Evolutionary conservation across 2,888 invertebrate genomes (phyloP).

Genomic region (Tenthredo distinguenda): DNA sequence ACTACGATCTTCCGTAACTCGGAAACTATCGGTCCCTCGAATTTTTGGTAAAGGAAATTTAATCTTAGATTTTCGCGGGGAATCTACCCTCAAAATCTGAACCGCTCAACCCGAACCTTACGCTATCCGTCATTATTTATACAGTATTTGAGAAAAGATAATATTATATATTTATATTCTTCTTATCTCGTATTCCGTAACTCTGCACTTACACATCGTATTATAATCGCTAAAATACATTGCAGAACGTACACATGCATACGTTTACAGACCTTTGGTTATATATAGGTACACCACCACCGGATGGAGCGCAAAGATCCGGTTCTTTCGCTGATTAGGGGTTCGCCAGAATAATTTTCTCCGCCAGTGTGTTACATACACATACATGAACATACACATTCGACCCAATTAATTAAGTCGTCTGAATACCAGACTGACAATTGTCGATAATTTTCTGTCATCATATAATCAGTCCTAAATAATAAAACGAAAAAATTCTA

Average conservation of each 20-base stretch:
- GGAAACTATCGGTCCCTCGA: too few species aligned
- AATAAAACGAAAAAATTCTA: not conserved
- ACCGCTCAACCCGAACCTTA: too few species aligned
- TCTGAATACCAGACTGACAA: not conserved
- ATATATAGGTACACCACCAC: not conserved
- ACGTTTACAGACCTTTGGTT: not conserved
- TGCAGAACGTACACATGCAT: not conserved
- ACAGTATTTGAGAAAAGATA: not conserved
- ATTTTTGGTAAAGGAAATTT: too few species aligned
- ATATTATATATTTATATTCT: not conserved
- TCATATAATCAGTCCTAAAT: not conserved
- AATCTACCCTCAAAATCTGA: too few species aligned
- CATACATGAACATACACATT: not conserved
- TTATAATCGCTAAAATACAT: not conserved
- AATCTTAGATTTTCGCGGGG: too few species aligned
- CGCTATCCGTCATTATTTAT: not conserved
- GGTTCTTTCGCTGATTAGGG: conserved; percentile 7
- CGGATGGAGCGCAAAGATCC: conserved; percentile 14
- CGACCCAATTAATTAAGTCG: not conserved
- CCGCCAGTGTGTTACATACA: not conserved
- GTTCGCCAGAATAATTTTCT: conserved; percentile 4
- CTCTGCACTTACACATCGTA: too few species aligned
- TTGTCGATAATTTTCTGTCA: not conserved
- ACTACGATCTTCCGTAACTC: too few species aligned
- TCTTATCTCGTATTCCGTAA: not conserved